Conservation (phyloP, 1,140 invertebrate genomes). For the Ectropis grisescens region DNA sequence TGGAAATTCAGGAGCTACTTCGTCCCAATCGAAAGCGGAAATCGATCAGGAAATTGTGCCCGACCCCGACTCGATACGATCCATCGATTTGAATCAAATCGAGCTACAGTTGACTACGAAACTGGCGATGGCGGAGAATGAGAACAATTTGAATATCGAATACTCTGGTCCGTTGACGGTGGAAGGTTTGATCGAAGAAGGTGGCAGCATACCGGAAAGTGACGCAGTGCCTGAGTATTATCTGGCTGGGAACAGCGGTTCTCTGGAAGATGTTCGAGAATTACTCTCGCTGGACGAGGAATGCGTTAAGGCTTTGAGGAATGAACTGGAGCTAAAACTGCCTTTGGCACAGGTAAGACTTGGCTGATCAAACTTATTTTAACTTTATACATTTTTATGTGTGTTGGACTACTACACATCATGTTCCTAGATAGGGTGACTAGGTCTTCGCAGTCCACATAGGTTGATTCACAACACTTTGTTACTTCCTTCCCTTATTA, state of each 20-base stretch:
- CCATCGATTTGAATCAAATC: constrained; percentile 50
- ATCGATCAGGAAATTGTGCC: constrained; percentile 26
- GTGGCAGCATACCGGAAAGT: constrained; percentile 18
- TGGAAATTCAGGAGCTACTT: constrained; percentile 41
- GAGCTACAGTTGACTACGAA: constrained; percentile 56
- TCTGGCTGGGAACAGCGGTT: constrained; percentile 44
- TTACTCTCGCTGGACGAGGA: constrained; percentile 77
- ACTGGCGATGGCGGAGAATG: constrained; percentile 64
- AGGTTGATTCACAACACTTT: too few relatives aligned
- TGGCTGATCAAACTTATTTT: too few relatives aligned
- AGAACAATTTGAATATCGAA: constrained; percentile 67
- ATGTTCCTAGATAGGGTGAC: too few relatives aligned
- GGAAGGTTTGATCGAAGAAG: constrained; percentile 31
- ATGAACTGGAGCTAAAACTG: constrained; percentile 78
- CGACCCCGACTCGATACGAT: constrained; percentile 15
- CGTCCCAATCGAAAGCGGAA: constrained; percentile 42
- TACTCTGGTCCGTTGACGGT: constrained; percentile 49
- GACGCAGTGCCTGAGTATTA: constrained; percentile 34
- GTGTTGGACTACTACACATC: too few relatives aligned
- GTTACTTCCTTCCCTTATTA: too few relatives aligned
- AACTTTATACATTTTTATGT: too few relatives aligned
- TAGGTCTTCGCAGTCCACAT: too few relatives aligned
- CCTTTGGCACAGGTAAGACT: constrained; percentile 76
- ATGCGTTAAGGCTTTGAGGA: constrained; percentile 77
- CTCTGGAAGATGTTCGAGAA: constrained; percentile 62